A percentile compares a stretch with the other conserved stretches of the same genome.
These are phyloP conservation scores for Chrysaora quinquecirrha DNA, from an alignment of 30 jellyfish, hydroid and myxozoan genomes.

Conservation along the genomic window DNA sequence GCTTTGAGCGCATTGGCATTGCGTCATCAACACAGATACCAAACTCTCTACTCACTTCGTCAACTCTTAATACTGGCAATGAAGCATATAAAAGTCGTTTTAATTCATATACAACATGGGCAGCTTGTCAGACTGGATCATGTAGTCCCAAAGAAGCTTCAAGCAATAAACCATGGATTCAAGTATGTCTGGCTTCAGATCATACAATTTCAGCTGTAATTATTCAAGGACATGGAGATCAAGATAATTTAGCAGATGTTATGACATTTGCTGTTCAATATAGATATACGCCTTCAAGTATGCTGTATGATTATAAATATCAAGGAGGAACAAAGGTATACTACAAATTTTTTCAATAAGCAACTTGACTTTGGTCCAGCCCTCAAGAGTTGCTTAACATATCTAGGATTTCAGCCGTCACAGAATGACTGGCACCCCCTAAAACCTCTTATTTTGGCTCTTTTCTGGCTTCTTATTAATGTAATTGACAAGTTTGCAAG, in stretches of 20 bases:
- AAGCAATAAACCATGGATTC: constrained; percentile 65
- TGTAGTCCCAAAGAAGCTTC: constrained; percentile 26
- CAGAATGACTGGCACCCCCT: too few species aligned
- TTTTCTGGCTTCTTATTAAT: too few species aligned
- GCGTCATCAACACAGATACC: not conserved
- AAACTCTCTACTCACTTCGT: constrained; percentile 30
- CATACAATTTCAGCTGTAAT: constrained; percentile 26
- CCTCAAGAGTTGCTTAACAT: too few species aligned
- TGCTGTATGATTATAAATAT: too few species aligned
- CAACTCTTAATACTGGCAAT: constrained; percentile 23
- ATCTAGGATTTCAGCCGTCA: too few species aligned
- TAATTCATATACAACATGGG: constrained; percentile 32
- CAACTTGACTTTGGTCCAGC: too few species aligned
- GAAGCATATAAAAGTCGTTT: constrained; percentile 36
- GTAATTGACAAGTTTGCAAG: too few species aligned
- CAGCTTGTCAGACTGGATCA: constrained; percentile 44
- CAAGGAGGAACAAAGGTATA: too few species aligned
- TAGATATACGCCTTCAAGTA: not conserved
- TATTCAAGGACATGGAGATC: constrained; percentile 59
- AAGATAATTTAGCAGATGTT: constrained; percentile 33
- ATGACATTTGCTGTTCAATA: constrained; percentile 30
- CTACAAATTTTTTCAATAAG: too few species aligned
- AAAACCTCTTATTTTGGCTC: too few species aligned
- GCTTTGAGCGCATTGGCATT: constrained; percentile 38
- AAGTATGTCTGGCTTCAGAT: constrained; percentile 20